These are phyloP conservation scores for Lepilemur ruficaudatus DNA, from an alignment of 2,797 vertebrate genomes.

Conservation along the genomic window DNA sequence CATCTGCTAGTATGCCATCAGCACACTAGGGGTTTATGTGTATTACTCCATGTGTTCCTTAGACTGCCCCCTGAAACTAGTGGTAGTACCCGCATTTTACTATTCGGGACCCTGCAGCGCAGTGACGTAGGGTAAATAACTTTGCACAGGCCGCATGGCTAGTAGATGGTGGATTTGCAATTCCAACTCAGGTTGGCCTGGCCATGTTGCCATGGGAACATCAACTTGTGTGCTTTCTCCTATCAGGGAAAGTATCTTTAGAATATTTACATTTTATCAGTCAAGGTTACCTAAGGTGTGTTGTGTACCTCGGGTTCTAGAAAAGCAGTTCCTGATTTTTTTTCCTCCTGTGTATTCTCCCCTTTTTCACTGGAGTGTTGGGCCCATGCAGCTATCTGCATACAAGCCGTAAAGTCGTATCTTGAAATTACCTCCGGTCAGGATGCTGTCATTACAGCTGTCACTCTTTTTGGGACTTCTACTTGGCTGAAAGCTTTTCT, in stretches of 20 bases:
- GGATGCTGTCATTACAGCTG: not conserved
- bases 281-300: not conserved
- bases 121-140: not conserved
- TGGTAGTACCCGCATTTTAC: not conserved
- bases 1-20: not conserved
- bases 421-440: not conserved
- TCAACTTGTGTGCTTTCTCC: not conserved
- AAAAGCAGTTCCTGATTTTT: not conserved
- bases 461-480: not conserved
- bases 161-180: not conserved
- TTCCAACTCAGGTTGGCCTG: fast-evolving
- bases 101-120: not conserved
- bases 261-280: not conserved
- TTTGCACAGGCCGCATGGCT: not conserved
- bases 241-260: not conserved
- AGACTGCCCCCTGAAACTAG: not conserved
- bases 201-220: not conserved
- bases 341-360: not conserved
- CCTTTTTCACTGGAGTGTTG: not conserved
- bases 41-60: not conserved
- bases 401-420: not conserved
- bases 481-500: not conserved
- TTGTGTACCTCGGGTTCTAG: not conserved
- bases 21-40: not conserved
- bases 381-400: not conserved